Conservation (phyloP, 2,888 invertebrate genomes). For the Himalopsyche japonica region DNA sequence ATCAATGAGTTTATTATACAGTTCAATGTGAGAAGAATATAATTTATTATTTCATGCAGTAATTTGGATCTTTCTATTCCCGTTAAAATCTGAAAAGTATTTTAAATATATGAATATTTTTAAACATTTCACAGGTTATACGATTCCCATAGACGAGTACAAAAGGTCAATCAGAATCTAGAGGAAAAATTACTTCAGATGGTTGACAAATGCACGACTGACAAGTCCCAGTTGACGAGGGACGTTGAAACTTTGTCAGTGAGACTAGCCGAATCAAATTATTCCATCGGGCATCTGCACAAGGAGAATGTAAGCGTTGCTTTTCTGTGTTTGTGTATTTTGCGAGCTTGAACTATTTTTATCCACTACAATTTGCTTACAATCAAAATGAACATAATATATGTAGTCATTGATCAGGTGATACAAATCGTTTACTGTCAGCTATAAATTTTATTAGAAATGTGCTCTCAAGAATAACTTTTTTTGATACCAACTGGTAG, state of each 20-base stretch:
- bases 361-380: background rate
- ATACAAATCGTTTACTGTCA: background rate
- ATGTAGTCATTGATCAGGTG: background rate
- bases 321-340: background rate
- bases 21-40: too few relatives aligned
- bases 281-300: conserved; percentile 78
- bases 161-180: conserved; percentile 91
- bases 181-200: conserved; percentile 92
- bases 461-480: too few relatives aligned
- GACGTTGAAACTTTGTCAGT: conserved; percentile 85
- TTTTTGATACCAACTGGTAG: too few relatives aligned
- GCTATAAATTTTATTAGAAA: background rate
- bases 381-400: background rate
- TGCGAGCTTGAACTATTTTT: background rate
- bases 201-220: conserved; percentile 89
- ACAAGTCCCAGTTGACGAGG: conserved; percentile 82
- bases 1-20: too few relatives aligned
- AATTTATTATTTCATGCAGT: too few relatives aligned
- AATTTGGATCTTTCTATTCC: too few relatives aligned
- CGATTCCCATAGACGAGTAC: conserved; percentile 91
- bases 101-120: background rate
- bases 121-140: conserved; percentile 66
- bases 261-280: conserved; percentile 82
- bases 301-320: conserved; percentile 76
- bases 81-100: too few relatives aligned